A percentile compares a stretch with the other conserved stretches of the same genome.
These are phyloP conservation scores for Pogonognathellus flavescens DNA, from an alignment of 1,140 invertebrate species.

Conservation along the genomic window DNA sequence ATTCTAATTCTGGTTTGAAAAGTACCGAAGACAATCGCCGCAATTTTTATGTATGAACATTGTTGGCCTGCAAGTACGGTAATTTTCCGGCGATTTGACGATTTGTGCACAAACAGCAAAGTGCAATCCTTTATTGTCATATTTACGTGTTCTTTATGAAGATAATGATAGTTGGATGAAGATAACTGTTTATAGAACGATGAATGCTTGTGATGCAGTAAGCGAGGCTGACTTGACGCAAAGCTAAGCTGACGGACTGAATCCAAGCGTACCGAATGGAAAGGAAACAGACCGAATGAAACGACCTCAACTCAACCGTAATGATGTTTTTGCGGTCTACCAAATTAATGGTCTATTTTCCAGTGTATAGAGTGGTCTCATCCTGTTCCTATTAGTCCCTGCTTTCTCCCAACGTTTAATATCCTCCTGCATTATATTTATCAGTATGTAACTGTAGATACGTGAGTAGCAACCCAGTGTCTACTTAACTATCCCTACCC, in stretches of 20 bases:
- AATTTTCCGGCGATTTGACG: no score
- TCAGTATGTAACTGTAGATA: not conserved
- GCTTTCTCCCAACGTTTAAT: not conserved
- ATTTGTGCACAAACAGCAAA: no score
- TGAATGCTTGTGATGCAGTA: not conserved
- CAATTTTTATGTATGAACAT: no score
- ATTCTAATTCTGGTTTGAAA: no score
- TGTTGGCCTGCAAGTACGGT: no score
- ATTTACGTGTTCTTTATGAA: no score
- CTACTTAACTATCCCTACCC: no score
- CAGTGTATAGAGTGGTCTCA: not conserved
- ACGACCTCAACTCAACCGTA: conserved; percentile 44
- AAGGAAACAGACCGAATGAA: conserved; percentile 15
- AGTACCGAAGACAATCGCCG: no score
- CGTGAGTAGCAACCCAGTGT: conserved; percentile 7
- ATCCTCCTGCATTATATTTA: not conserved
- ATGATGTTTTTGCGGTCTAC: conserved; percentile 39
- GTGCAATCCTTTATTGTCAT: no score
- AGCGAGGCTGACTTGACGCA: conserved; percentile 29
- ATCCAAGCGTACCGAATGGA: conserved; percentile 23
- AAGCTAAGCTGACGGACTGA: conserved; percentile 38
- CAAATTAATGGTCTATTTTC: conserved; percentile 44
- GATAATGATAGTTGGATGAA: no score
- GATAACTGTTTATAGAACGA: no score
- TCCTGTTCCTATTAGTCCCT: conserved; percentile 18